Base-by-base conservation (phyloP, 1,140 invertebrate species). In the Meloidogyne exigua region DNA sequence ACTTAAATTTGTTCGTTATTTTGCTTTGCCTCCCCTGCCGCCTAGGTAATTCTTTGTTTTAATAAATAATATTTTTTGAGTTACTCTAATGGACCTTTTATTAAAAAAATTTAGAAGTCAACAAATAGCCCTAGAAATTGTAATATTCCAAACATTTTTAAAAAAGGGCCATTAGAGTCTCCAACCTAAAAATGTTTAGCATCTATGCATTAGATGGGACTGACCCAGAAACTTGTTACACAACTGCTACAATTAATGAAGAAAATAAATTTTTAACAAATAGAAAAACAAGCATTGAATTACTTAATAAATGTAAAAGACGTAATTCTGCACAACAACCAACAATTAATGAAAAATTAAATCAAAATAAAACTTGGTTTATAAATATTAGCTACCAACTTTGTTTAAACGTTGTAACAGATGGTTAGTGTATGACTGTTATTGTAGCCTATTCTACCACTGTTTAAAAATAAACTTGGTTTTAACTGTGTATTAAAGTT, bases 21-120 rank as follows among this genome's bases (percentile, higher is more conserved):
- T 80, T 68, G 80, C 79, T n/a, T 44, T 80, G 23, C 79, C 79
- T 23, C 80, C 79, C 1, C 62, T 80, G 9, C 79, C 79, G 18
- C 79, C 79, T 49, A 80, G 79, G 79, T 80, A 67, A 26, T 32
- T 73, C 21, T 25, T 25, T 42, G n/a, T n/a, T n/a, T n/a, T n/a
- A n/a, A n/a, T n/a, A n/a, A n/a, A n/a, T n/a, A n/a, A n/a, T n/a
- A n/a, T n/a, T n/a, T n/a, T n/a, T n/a, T n/a, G n/a, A n/a, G n/a
- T n/a, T n/a, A n/a, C n/a, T n/a, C n/a, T n/a, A n/a, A n/a, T n/a
- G n/a, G n/a, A n/a, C n/a, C n/a, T n/a, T n/a, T n/a, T n/a, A n/a
- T n/a, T n/a, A n/a, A n/a, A n/a, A n/a, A n/a, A n/a, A n/a, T n/a
- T n/a, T n/a, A n/a, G n/a, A n/a, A n/a, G n/a, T n/a, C n/a, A n/a